A percentile compares a stretch with the other conserved stretches of the same genome.
Evolutionary conservation across 1,140 invertebrate species (phyloP).

Genomic region (Drosophila pruinosa): DNA sequence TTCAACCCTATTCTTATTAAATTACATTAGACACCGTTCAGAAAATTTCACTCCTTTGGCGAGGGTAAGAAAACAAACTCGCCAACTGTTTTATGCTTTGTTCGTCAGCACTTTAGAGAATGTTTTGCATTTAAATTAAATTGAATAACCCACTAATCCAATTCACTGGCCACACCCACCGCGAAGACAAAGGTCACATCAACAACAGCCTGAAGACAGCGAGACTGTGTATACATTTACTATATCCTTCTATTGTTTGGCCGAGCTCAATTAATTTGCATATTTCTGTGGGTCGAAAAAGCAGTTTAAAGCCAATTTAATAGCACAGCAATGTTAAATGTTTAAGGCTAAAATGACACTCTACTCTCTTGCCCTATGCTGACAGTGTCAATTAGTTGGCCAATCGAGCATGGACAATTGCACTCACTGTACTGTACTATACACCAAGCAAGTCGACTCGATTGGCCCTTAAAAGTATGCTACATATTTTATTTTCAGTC

Average conservation of each 20-base stretch:
- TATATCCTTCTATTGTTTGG: constrained; percentile 11
- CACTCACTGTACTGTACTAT: neutral
- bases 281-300: constrained; percentile 18
- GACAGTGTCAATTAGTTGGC: constrained; percentile 27
- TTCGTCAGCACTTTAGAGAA: constrained; percentile 52
- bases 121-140: constrained; percentile 77
- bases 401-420: neutral
- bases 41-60: neutral
- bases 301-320: constrained; percentile 43
- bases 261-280: constrained; percentile 65
- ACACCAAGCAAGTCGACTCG: neutral
- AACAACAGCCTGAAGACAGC: constrained; percentile 20
- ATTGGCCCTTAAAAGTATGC: constrained; percentile 4
- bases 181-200: constrained; percentile 46
- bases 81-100: neutral
- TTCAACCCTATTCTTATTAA: constrained; percentile 11
- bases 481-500: constrained; percentile 10
- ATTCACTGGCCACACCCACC: constrained; percentile 42
- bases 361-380: constrained; percentile 8
- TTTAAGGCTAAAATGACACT: constrained; percentile 6
- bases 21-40: constrained; percentile 4
- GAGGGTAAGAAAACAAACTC: neutral
- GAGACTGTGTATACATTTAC: neutral
- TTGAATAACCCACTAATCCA: constrained; percentile 75
- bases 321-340: neutral